Evolutionary conservation across 2,888 invertebrate species (phyloP).

Genomic region (Antheraea assamensis): DNA sequence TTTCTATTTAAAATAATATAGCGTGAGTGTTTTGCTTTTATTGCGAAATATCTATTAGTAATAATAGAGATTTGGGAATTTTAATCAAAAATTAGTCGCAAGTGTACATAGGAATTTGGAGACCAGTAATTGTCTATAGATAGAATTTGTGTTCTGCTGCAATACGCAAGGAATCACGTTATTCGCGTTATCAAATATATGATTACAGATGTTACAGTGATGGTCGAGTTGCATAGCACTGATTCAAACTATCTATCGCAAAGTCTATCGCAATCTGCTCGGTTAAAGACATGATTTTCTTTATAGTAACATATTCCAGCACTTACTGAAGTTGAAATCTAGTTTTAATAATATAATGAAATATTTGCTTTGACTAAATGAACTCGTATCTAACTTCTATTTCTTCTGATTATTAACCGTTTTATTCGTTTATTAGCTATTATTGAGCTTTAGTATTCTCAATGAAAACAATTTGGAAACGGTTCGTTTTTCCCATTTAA

Average conservation of each 20-base stretch:
- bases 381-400: no score
- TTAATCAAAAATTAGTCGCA: constrained; percentile 5
- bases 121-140: constrained; percentile 3
- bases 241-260: not conserved
- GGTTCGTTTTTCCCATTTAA: no score
- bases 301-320: not conserved
- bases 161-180: constrained; percentile 14
- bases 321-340: not conserved
- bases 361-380: no score
- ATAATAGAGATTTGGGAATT: no score
- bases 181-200: not conserved
- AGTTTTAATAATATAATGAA: not conserved
- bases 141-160: constrained; percentile 18
- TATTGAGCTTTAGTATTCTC: no score
- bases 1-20: no score
- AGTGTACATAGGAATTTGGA: not conserved
- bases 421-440: no score
- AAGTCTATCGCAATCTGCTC: not conserved
- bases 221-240: not conserved
- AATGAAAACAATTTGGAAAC: no score
- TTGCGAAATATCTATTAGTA: no score
- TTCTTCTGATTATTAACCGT: no score
- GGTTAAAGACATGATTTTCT: not conserved
- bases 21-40: no score
- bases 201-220: constrained; percentile 1